Conservation (phyloP, 2,797 vertebrate species). For the Prunella strophiata region DNA sequence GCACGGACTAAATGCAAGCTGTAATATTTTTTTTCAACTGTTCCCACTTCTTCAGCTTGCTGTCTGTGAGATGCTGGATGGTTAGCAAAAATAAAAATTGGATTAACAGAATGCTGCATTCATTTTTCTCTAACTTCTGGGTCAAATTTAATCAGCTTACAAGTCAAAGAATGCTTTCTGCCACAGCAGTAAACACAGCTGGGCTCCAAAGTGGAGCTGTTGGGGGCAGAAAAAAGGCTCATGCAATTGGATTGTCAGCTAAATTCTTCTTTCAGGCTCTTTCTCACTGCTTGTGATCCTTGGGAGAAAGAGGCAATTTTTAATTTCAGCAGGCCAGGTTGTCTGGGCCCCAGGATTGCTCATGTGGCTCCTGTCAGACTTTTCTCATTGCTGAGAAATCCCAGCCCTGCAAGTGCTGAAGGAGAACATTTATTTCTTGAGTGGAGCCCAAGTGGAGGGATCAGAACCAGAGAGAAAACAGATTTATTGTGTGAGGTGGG, state of each 20-base stretch:
- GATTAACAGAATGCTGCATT: neutral
- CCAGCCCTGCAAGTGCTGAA: conserved; percentile 8
- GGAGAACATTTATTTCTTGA: conserved; percentile 27
- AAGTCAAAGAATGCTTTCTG: neutral
- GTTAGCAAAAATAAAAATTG: neutral
- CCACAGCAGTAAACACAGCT: neutral
- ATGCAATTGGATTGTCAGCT: neutral
- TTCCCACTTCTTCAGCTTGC: neutral
- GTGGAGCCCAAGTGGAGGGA: neutral
- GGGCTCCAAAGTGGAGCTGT: neutral
- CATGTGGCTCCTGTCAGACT: neutral
- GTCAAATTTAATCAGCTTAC: conserved; percentile 31
- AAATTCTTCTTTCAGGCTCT: conserved; percentile 2
- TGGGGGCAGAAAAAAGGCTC: neutral
- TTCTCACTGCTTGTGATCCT: neutral
- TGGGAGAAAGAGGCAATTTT: neutral
- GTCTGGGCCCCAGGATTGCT: neutral
- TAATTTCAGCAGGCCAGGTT: neutral
- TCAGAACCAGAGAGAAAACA: neutral
- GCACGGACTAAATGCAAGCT: neutral
- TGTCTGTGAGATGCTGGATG: neutral
- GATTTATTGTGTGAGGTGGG: neutral
- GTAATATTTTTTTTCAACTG: neutral
- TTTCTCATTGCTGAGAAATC: neutral
- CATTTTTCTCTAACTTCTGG: neutral